These are phyloP conservation scores for Nyctibius bracteatus DNA, from an alignment of 2,113 vertebrate species.

Conservation along the genomic window DNA sequence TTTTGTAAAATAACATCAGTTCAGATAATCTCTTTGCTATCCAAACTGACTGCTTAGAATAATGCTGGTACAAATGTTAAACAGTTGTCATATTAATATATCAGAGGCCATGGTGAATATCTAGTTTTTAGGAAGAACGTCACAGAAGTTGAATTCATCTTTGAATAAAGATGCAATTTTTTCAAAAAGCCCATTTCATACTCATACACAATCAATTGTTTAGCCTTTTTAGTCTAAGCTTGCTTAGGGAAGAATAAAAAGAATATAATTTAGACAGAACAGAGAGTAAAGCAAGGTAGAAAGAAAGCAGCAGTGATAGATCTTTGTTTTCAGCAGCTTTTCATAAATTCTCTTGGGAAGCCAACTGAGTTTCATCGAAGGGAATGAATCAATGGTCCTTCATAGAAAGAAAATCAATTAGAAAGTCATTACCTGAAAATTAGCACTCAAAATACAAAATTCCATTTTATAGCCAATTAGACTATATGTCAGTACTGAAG, in stretches of 20 bases:
- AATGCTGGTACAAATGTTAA: neutral
- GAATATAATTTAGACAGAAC: neutral
- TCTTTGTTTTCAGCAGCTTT: constrained; percentile 2
- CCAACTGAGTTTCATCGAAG: constrained; percentile 3
- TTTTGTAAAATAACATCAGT: neutral
- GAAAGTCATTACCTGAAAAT: constrained; percentile 54
- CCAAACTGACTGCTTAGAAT: neutral
- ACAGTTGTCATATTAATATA: neutral
- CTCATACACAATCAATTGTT: neutral
- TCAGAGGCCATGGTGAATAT: neutral
- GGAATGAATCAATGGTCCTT: constrained; percentile 39
- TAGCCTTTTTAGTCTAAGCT: neutral
- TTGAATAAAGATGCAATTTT: neutral
- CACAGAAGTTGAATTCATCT: neutral
- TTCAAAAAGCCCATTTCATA: neutral
- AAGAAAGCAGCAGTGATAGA: neutral
- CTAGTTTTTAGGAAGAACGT: neutral
- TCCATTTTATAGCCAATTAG: constrained; percentile 40
- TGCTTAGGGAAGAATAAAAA: neutral
- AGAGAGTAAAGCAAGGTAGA: neutral
- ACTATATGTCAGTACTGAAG: neutral
- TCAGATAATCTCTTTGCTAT: neutral
- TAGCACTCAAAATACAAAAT: constrained; percentile 33
- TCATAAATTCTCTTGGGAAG: constrained; percentile 16
- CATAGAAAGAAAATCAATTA: constrained; percentile 46